Base-by-base conservation (phyloP, 2,797 vertebrate genomes). In the Sebastolobus altivelis region DNA sequence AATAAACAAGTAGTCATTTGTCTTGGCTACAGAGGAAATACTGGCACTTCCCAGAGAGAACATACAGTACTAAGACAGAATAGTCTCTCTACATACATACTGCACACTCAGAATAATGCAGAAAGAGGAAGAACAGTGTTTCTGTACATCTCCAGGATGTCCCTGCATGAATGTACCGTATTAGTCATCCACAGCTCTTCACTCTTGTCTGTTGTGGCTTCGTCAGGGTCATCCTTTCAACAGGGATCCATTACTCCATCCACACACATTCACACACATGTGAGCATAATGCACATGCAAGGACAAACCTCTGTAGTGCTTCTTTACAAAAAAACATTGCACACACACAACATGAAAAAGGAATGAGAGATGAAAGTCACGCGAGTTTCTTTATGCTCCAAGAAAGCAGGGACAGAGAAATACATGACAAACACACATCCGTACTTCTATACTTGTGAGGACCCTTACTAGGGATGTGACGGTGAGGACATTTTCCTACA, bases 211-310 rank as follows among this genome's bases (percentile, higher is more conserved):
- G 62, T 43, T 73, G 79, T 27, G 35, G 62, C 33, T 63, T 31
- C 11, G 11, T 72, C 81, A 56, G 81, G 73, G 75, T 88, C 72
- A 55, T 72, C 66, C 63, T 83, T 82, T 88, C 82, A 87, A 79
- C 80, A 56, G 10, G 35, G 12, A n/a, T 75, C 27, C 56, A 73
- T 81, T 79, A 56, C 29, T 67, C 33, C 46, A 14, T 55, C 33
- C 76, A 66, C 62, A 69, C 65, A 77, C 65, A 56, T 27, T 12
- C 55, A 65, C 13, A 43, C 31, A 77, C 58, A 75, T 20, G 25
- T 6, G 22, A 6, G 11, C 56, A 18, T 16, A 18, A 29, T 5
- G 59, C 62, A 60, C 43, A 62, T 33, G 14, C 72, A 63, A 60
- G 58, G 27, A 40, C 43, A 40, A 58, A 61, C n/a, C n/a, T 22